phyloP scores from a whole-genome alignment of 1,140 invertebrate genomes.

The Neodiprion pinetum region DNA sequence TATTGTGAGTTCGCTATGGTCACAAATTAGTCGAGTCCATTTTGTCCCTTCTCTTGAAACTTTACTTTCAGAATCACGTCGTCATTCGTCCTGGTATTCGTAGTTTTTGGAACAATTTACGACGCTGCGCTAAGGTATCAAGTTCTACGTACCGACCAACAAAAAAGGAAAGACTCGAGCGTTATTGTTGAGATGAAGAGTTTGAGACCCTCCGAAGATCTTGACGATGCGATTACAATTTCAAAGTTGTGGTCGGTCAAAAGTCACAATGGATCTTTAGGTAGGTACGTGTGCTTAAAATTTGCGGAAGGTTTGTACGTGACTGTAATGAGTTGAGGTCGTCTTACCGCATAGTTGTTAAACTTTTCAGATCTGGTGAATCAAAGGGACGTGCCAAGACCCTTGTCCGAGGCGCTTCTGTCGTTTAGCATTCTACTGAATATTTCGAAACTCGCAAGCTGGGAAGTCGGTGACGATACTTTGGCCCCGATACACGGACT shows the following conservation, averaged over 20 bases:
- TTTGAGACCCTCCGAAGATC: slow-evolving; percentile 11
- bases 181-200: slow-evolving; percentile 27
- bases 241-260: slow-evolving; percentile 41
- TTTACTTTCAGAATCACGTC: slow-evolving; percentile 35
- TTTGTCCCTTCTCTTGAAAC: not conserved
- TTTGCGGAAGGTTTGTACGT: not conserved
- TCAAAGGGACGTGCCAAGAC: slow-evolving; percentile 34
- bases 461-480: slow-evolving; percentile 50
- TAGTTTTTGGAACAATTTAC: slow-evolving; percentile 40
- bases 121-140: slow-evolving; percentile 43
- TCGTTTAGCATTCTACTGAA: slow-evolving; percentile 47
- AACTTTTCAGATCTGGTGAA: slow-evolving; percentile 37
- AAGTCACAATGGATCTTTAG: slow-evolving; percentile 40
- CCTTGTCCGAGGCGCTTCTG: slow-evolving; percentile 41
- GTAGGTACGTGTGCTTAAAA: slow-evolving; percentile 26
- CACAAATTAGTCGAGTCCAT: not conserved
- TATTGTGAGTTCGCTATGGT: slow-evolving; percentile 42
- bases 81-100: slow-evolving; percentile 28
- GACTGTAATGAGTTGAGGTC: not conserved
- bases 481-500: slow-evolving; percentile 56
- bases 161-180: slow-evolving; percentile 11
- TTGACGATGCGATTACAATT: slow-evolving; percentile 34
- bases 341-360: slow-evolving; percentile 15
- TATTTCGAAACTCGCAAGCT: slow-evolving; percentile 41
- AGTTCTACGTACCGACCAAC: slow-evolving; percentile 26